Evolutionary conservation across 2,113 vertebrate genomes (phyloP).

Genomic region (Pituophis catenifer): DNA sequence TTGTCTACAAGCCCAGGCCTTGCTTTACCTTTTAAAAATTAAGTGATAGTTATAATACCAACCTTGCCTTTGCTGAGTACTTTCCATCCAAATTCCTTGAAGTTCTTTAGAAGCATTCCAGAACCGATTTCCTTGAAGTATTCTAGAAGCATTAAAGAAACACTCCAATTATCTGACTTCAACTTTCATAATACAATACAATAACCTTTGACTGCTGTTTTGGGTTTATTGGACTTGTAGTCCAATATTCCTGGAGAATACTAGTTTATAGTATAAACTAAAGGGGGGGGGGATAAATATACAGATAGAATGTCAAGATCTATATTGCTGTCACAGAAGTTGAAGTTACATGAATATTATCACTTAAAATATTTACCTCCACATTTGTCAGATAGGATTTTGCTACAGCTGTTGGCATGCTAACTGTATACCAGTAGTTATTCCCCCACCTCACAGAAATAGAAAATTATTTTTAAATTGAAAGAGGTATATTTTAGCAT

Average conservation of each 20-base stretch:
- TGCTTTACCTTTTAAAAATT: conserved; percentile 54
- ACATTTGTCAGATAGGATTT: background rate
- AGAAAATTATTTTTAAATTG: background rate
- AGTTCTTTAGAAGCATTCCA: conserved; percentile 14
- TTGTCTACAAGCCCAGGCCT: conserved; percentile 50
- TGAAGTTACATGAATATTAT: background rate
- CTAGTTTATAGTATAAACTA: background rate
- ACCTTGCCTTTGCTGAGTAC: conserved; percentile 27
- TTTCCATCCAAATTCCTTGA: background rate
- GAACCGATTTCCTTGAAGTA: background rate
- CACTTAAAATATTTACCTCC: background rate
- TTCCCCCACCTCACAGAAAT: background rate
- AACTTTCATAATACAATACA: background rate
- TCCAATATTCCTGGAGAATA: background rate
- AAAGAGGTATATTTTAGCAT: background rate
- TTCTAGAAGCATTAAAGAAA: background rate
- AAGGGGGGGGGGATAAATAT: background rate
- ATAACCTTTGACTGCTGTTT: background rate
- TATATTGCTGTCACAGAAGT: background rate
- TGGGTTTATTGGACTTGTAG: background rate
- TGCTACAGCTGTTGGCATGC: background rate
- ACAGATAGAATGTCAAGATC: background rate
- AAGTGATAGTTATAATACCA: conserved; percentile 40
- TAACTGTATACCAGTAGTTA: background rate
- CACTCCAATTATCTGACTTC: background rate